Percentiles rank a stretch among this genome's conserved stretches.
Evolutionary conservation across 2,113 vertebrate species (phyloP).

Genomic region (Hepsetus odoe): DNA sequence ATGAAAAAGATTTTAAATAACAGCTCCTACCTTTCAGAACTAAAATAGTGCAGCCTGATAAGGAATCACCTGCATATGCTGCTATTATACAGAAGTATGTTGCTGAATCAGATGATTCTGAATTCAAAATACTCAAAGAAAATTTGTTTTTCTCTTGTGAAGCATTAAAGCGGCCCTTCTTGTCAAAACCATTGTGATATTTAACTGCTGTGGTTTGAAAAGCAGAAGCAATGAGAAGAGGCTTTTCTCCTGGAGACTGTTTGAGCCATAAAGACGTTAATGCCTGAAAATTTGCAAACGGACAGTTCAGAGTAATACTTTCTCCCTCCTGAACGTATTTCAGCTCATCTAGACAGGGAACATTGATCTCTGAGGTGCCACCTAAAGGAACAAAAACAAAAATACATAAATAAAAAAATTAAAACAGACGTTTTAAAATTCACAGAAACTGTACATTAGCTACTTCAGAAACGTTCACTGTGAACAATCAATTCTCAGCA

Average conservation of each 20-base stretch:
- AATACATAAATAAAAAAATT: not conserved
- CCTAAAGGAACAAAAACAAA: not conserved
- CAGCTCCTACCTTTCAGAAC: not conserved
- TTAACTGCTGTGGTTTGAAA: not conserved
- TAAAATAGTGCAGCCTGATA: not conserved
- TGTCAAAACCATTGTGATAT: not conserved
- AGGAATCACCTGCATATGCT: not conserved
- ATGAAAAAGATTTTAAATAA: not conserved
- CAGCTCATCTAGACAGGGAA: not conserved
- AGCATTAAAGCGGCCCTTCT: not conserved
- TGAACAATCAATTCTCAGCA: no score
- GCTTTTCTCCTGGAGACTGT: not conserved
- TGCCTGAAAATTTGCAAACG: not conserved
- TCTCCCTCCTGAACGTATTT: not conserved
- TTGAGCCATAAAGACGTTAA: not conserved
- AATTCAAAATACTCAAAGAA: not conserved
- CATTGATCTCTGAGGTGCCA: not conserved
- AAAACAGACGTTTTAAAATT: not conserved
- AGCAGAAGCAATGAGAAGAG: not conserved
- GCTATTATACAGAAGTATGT: not conserved
- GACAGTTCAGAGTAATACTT: not conserved
- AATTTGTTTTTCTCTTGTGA: not conserved
- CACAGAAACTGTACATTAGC: not conserved
- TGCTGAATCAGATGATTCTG: slow-evolving; percentile 3
- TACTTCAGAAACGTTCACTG: no score